Percentiles rank a stretch among this genome's conserved stretches.
Evolutionary conservation across 1,140 invertebrate species (phyloP).

Genomic region (Achroia grisella): DNA sequence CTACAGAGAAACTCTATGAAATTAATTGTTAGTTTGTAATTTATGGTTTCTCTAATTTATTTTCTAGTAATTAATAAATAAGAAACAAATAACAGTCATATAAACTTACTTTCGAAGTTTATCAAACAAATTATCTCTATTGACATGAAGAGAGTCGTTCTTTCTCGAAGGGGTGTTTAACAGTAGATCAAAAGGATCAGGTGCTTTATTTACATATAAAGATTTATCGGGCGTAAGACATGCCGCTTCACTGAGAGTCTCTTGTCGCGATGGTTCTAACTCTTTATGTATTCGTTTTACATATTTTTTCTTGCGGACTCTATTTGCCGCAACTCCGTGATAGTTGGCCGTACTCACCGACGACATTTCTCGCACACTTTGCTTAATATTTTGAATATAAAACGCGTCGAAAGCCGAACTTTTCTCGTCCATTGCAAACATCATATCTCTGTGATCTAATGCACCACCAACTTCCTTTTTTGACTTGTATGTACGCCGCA

Average conservation of each 20-base stretch:
- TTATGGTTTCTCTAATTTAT: too few species aligned
- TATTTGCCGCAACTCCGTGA: slow-evolving; percentile 31
- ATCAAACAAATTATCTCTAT: slow-evolving; percentile 13
- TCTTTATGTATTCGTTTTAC: slow-evolving; percentile 44
- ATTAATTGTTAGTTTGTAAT: too few species aligned
- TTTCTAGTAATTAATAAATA: too few species aligned
- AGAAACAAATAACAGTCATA: too few species aligned
- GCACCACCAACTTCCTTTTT: slow-evolving; percentile 49
- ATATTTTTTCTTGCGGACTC: slow-evolving; percentile 55
- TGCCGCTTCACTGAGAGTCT: slow-evolving; percentile 20
- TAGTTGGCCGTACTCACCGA: slow-evolving; percentile 34
- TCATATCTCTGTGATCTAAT: slow-evolving; percentile 43
- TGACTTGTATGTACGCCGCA: slow-evolving; percentile 58
- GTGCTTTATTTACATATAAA: slow-evolving; percentile 46
- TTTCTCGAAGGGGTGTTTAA: slow-evolving; percentile 35
- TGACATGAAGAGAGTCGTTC: slow-evolving; percentile 5
- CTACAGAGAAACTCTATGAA: too few species aligned
- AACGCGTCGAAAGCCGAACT: slow-evolving; percentile 54
- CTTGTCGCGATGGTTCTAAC: slow-evolving; percentile 10
- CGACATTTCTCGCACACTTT: slow-evolving; percentile 53
- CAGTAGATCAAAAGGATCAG: slow-evolving; percentile 52
- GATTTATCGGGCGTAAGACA: slow-evolving; percentile 62
- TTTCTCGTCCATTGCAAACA: slow-evolving; percentile 40
- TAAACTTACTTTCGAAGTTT: background rate
- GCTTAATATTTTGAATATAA: slow-evolving; percentile 64